Conservation (phyloP, 2,888 invertebrate species). For the Idaea dimidiata region DNA sequence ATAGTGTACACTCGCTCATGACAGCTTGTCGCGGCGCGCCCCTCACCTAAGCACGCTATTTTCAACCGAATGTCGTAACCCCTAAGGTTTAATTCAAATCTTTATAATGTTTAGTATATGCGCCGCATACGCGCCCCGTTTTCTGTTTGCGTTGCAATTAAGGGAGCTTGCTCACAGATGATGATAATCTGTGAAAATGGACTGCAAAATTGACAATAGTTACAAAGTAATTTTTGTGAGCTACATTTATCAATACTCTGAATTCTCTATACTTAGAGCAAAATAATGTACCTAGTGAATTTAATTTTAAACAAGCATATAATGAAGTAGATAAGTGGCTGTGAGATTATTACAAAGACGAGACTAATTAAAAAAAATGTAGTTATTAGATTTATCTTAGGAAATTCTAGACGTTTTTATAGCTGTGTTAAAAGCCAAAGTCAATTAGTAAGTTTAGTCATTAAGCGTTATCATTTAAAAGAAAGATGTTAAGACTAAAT, state of each 20-base stretch:
- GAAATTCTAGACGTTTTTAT: neutral
- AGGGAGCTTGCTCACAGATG: no score
- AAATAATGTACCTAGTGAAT: neutral
- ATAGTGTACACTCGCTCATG: no score
- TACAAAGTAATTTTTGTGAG: no score
- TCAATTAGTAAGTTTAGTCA: neutral
- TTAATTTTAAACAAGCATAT: neutral
- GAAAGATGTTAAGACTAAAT: neutral
- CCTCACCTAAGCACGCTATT: no score
- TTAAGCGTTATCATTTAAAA: slow-evolving; percentile 5
- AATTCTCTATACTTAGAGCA: neutral
- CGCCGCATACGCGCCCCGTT: no score
- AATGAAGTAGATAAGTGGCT: neutral
- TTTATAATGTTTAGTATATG: no score
- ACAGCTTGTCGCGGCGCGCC: no score
- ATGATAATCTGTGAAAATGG: no score
- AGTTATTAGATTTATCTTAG: neutral
- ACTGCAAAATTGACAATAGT: no score
- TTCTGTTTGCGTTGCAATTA: no score
- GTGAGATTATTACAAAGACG: neutral
- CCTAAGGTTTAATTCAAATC: no score
- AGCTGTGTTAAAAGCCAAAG: neutral
- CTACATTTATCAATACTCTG: neutral
- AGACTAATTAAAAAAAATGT: neutral
- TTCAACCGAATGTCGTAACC: no score